These are phyloP conservation scores for Epinephelus lanceolatus DNA, from an alignment of 2,113 vertebrate genomes.

Conservation along the genomic window DNA sequence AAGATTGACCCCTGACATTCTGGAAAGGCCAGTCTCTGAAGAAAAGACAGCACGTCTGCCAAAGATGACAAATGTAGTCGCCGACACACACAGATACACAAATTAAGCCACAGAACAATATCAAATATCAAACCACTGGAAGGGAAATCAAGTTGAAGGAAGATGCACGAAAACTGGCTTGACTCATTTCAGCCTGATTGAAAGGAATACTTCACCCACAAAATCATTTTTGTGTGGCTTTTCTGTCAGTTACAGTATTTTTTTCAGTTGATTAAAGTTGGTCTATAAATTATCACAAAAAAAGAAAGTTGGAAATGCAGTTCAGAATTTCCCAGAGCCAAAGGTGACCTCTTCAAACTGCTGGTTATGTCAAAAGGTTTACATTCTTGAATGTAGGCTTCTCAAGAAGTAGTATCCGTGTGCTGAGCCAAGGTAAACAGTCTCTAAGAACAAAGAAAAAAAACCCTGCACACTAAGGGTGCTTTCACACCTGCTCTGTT, in stretches of 20 bases:
- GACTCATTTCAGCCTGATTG: neutral
- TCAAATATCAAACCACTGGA: neutral
- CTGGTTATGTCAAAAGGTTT: no score
- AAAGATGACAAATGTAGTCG: neutral
- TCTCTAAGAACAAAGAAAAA: no score
- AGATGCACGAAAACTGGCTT: neutral
- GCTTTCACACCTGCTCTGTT: no score
- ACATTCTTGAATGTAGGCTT: no score
- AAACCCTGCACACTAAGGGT: no score
- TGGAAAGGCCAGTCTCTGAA: constrained; percentile 46
- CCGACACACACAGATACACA: neutral
- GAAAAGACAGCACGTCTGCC: constrained; percentile 19
- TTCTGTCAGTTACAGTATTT: neutral
- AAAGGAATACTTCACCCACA: neutral
- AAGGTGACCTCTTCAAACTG: no score
- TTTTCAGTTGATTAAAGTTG: neutral
- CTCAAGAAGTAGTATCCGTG: no score
- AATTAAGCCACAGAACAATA: neutral
- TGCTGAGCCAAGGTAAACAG: no score
- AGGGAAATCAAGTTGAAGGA: neutral
- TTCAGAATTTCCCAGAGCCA: no score
- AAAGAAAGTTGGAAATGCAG: no score
- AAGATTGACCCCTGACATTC: constrained; percentile 62
- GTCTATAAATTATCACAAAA: neutral
- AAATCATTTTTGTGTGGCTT: neutral